Evolutionary conservation across 2,888 invertebrate genomes (phyloP), one percentile per base, ranked within the genome.

Genomic region (Oithona nana): DNA sequence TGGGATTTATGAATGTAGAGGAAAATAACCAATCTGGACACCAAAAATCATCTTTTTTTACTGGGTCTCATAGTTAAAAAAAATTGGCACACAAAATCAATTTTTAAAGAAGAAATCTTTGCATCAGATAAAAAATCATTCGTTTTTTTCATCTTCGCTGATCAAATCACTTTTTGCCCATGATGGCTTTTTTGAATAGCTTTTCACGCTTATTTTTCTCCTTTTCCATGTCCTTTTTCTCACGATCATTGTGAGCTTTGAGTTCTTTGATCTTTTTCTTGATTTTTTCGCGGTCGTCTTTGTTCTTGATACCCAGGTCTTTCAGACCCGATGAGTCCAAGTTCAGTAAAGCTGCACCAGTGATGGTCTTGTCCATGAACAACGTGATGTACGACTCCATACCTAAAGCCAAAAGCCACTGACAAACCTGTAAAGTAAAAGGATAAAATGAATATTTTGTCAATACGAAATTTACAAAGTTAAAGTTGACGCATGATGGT

Each of bases 261-360:
- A 78, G 70, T 66, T 77, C 76, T 69, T 77, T 78, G 30, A 78
- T 71, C 67, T 73, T 75, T 70, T 78, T 78, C 69, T 78, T 78
- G 63, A 78, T 70, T 30, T 74, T 64, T 55, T 75, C 72, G 57
- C 77, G 72, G n/a, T 63, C 63, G 22, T 50, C 50, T 65, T 57
- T 66, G 61, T 56, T 67, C 66, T 62, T 66, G 65, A 29, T 66
- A 64, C 63, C 64, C 55, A 88, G 78, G 66, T 83, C 80, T 77
- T 95, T 97, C 66, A 97, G 82, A 75, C 90, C 92, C 64, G 87
- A 83, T 0, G 92, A 88, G 71, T 93, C 92, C 62, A 97, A 78
- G 66, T 86, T 82, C 55, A 97, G 76, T 63, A 97, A 78, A 61
- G 87, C 83, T 39, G 82, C 79, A 24, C 97, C 97, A 73, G 87